Evolutionary conservation across 2,888 invertebrate genomes (phyloP).

Genomic region (Leptogaster cylindrica): DNA sequence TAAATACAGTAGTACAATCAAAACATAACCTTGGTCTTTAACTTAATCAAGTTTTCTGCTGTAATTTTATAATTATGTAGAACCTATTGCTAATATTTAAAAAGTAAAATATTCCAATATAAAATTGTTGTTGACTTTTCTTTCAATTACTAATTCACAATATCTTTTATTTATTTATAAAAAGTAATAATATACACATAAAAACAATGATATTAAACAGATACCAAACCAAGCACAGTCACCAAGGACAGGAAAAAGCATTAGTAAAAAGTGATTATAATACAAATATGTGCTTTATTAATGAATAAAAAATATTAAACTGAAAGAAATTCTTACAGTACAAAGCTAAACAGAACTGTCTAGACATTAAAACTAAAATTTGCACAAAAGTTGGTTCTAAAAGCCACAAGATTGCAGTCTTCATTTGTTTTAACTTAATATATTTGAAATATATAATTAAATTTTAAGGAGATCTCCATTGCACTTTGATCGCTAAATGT

Average conservation of each 20-base stretch:
- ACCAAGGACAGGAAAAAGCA: constrained; percentile 21
- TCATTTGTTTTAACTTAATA: neutral
- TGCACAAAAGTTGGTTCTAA: constrained; percentile 42
- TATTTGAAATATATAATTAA: neutral
- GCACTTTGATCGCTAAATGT: neutral
- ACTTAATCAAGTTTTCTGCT: no score
- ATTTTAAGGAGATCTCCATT: neutral
- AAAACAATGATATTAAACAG: no score
- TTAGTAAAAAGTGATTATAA: constrained; percentile 31
- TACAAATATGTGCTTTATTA: constrained; percentile 31
- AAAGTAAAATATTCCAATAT: no score
- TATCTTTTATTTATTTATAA: no score
- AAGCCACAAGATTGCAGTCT: constrained; percentile 33
- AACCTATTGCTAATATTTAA: no score
- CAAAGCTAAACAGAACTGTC: neutral
- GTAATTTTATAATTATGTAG: no score
- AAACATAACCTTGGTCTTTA: no score
- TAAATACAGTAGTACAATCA: no score
- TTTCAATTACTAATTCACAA: no score
- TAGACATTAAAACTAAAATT: constrained; percentile 37
- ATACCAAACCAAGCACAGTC: constrained; percentile 2
- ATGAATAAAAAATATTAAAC: constrained; percentile 10
- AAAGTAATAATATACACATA: no score
- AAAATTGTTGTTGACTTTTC: no score
- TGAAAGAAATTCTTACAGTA: neutral